A percentile compares a stretch with the other conserved stretches of the same genome.
Evolutionary conservation across 2,113 vertebrate genomes (phyloP).

Genomic region (Conger conger): DNA sequence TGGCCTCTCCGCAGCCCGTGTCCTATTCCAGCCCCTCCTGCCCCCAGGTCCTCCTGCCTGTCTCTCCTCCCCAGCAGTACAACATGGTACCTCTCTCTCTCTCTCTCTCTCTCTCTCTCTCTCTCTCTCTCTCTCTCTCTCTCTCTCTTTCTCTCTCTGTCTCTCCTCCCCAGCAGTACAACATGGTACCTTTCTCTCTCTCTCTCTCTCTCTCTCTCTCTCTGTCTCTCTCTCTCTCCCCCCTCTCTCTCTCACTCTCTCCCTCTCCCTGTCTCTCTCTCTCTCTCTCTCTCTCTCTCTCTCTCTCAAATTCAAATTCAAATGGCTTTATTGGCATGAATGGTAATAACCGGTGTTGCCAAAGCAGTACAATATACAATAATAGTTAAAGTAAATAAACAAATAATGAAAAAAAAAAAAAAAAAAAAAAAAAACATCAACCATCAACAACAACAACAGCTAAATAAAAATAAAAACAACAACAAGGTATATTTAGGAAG

Average conservation of each 20-base stretch:
- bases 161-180: too few relatives aligned
- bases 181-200: neutral
- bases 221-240: constrained; percentile 47
- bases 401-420: too few relatives aligned
- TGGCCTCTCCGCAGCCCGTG: constrained; percentile 85
- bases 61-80: constrained; percentile 99
- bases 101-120: neutral
- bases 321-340: too few relatives aligned
- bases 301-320: too few relatives aligned
- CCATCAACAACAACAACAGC: too few relatives aligned
- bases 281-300: neutral
- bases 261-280: neutral
- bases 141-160: neutral
- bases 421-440: too few relatives aligned
- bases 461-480: too few relatives aligned
- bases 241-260: constrained; percentile 18
- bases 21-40: constrained; percentile 95
- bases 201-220: constrained; percentile 31
- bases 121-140: neutral
- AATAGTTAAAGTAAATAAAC: too few relatives aligned
- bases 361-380: too few relatives aligned
- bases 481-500: too few relatives aligned
- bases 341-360: too few relatives aligned
- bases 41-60: constrained; percentile 98
- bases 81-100: constrained; percentile 86